Evolutionary conservation across 2,888 invertebrate species (phyloP).

Genomic region (Strigamia crassipes): DNA sequence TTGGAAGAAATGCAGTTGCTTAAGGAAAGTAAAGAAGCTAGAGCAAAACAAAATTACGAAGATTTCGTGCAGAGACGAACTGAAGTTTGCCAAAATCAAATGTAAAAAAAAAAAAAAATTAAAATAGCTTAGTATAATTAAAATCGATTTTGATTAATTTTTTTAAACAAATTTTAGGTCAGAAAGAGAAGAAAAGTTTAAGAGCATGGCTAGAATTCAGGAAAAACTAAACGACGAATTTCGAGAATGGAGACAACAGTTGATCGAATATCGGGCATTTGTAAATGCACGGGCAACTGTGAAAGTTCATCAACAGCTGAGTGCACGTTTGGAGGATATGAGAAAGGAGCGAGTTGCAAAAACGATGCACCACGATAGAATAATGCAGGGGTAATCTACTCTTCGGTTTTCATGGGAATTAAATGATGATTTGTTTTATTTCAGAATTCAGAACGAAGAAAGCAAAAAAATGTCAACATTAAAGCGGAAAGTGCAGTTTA

Average conservation of each 20-base stretch:
- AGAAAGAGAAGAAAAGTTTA: conserved; percentile 43
- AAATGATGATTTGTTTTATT: neutral
- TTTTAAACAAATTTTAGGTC: neutral
- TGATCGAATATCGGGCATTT: conserved; percentile 37
- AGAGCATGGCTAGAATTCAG: neutral
- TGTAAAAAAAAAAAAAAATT: neutral
- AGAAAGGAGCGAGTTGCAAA: conserved; percentile 41
- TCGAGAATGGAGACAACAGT: conserved; percentile 34
- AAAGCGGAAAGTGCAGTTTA: conserved; percentile 41
- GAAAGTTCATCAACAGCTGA: neutral
- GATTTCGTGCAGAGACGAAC: neutral
- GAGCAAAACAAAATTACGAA: neutral
- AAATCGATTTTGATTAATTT: neutral
- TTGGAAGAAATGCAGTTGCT: neutral
- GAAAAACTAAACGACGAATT: conserved; percentile 5
- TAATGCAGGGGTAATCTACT: conserved; percentile 45
- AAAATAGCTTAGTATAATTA: neutral
- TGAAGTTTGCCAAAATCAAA: neutral
- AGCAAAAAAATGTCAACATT: conserved; percentile 31
- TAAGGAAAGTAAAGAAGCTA: neutral
- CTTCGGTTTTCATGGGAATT: neutral
- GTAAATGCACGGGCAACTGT: neutral
- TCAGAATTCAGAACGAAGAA: conserved; percentile 47
- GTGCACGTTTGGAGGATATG: conserved; percentile 28
- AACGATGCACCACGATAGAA: conserved; percentile 35